These are phyloP conservation scores for Caenorhabditis doughertyi DNA, from an alignment of 2,888 invertebrate species.

Conservation along the genomic window DNA sequence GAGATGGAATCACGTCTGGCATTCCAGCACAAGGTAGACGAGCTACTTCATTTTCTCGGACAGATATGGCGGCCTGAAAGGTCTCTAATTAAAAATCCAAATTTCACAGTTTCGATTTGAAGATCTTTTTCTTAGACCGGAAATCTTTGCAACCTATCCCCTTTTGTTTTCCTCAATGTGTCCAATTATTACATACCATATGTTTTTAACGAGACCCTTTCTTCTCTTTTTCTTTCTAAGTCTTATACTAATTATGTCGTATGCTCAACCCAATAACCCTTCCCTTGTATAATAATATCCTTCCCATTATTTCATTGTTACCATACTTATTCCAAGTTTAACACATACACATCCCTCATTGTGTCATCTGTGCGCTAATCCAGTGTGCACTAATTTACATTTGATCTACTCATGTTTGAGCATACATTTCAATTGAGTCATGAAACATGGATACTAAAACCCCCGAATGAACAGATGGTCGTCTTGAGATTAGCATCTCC, in stretches of 20 bases:
- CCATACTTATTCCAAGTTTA: conserved; percentile 36
- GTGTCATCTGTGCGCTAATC: conserved; percentile 53
- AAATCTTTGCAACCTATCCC: too few relatives aligned
- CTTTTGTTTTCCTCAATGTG: background rate
- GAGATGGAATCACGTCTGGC: conserved; percentile 80
- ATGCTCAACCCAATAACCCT: conserved; percentile 27
- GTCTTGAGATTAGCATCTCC: conserved; percentile 55
- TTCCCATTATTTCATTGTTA: conserved; percentile 23
- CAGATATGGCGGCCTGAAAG: conserved; percentile 68
- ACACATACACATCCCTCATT: conserved; percentile 38
- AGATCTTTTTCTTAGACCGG: too few relatives aligned
- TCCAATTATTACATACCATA: conserved; percentile 10
- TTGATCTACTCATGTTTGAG: conserved; percentile 41
- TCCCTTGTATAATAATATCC: background rate
- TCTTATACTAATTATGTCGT: conserved; percentile 45
- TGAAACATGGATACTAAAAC: conserved; percentile 18
- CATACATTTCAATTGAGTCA: conserved; percentile 36
- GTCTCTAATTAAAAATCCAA: background rate
- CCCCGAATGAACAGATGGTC: conserved; percentile 28
- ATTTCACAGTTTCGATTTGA: too few relatives aligned
- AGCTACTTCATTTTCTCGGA: conserved; percentile 77
- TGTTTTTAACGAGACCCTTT: background rate
- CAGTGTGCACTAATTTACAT: conserved; percentile 43
- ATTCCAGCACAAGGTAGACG: conserved; percentile 80
- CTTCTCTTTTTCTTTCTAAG: too few relatives aligned